Evolutionary conservation across 2,888 invertebrate species (phyloP), one percentile per base, ranked within the genome.

Genomic region (Lochmaea capreae): DNA sequence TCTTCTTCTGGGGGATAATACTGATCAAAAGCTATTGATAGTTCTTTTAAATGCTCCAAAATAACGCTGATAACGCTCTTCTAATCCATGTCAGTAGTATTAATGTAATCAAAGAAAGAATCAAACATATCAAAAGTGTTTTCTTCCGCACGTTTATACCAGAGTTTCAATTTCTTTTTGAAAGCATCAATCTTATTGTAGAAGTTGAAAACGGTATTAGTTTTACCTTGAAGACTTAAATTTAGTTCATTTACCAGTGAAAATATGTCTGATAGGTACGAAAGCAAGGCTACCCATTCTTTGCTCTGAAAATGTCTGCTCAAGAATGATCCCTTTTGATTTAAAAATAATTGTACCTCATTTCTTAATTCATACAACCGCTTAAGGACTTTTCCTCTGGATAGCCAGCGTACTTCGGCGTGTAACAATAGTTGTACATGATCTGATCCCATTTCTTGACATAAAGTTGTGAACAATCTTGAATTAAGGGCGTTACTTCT

Each of bases 61-160:
- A 63, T 63, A 10, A 63, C 62, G 16, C 62, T 63, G 43, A 42
- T 59, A 59, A 59, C 26, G 62, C 62, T 63, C 16, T 42, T 63
- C 62, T 42, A 9, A 42, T 63, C 16, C 14, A 63, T 63, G 42
- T 43, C 42, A n/a, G 4, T 16, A 10, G 16, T n/a, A 16, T 63
- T 63, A 63, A 63, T 39, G 62, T 63, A 63, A 63, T 63, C 42
- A 62, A 62, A 62, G 62, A 62, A 62, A 62, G 62, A 62, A 62
- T 42, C 62, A 42, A 62, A 62, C 43, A 43, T 63, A 8, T 63
- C 62, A 61, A 61, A 61, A 33, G 61, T 61, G 61, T 61, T 61
- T 61, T 39, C 61, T 61, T 61, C 33, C 33, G 39, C 39, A 61
- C n/a, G 61, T 61, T 61, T 61, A 39, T 61, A 61, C 49, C 65